Base-by-base conservation (phyloP, 2,888 invertebrate species). In the Scaptomyza parva region DNA sequence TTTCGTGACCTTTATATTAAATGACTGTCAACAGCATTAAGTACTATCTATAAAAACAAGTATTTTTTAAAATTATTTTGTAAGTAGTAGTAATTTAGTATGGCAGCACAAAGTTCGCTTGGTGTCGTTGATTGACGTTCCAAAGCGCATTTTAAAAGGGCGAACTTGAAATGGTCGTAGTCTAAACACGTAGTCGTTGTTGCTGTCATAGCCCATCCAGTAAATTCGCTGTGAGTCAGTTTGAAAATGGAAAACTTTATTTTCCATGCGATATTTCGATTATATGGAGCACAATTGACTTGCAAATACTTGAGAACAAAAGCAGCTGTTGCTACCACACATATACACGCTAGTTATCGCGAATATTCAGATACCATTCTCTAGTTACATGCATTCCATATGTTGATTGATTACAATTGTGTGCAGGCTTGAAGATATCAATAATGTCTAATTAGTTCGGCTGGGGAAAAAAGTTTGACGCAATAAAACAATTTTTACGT, bases 1-100 rank as follows among this genome's bases (percentile, higher is more conserved):
- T 59, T 65, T 59, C 30, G 37, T 39, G 77, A 66, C 50, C 54
- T 72, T 65, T 53, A 41, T 17, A 57, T 70, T 51, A 7, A 51
- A 41, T 48, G 43, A 14, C 51, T 55, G 35, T 62, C 24, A 51
- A 50, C 48, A 28, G 33, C 24, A 53, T 60, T 14, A 30, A 54
- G 26, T 45, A 37, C 33, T 41, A 58, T 17, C 22, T 40, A 40
- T 37, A 30, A 58, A 40, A 65, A 63, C 66, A 53, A 63, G 62
- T 63, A 51, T 51, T 62, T 53, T 52, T 43, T 45, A 35, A 30
- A 48, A 52, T 33, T 7, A 70, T 43, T 39, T 52, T 12, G 24
- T 40, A 24, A 72, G 14, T 55, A 28, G 45, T 47, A 40, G 45
- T 51, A 57, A 71, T 74, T 57, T 26, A 53, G 24, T 53, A 5